phyloP scores from a whole-genome alignment of 2,113 vertebrate genomes.

The Genyomyrus donnyi region DNA sequence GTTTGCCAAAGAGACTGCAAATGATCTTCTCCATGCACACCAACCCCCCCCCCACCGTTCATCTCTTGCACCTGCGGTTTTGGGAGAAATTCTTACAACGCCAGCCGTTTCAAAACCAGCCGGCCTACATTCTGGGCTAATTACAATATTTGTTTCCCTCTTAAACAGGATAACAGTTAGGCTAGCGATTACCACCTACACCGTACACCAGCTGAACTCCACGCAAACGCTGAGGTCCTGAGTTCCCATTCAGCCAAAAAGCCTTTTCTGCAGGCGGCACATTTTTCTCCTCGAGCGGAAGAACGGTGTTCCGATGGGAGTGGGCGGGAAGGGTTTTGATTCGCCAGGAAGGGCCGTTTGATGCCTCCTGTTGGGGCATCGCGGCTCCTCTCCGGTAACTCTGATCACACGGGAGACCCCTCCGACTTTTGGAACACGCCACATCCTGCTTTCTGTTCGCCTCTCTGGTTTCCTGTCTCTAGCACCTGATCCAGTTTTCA shows the following conservation, averaged over 20 bases:
- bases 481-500: not conserved
- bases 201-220: not conserved
- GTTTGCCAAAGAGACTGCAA: not conserved
- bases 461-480: not conserved
- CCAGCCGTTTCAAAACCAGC: not conserved
- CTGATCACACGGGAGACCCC: not conserved
- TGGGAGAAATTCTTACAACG: not conserved
- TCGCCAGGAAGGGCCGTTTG: not conserved
- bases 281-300: not conserved
- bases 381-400: too few species aligned
- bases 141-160: slow-evolving; percentile 2
- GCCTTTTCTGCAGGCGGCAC: not conserved
- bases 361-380: not conserved
- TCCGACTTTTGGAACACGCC: not conserved
- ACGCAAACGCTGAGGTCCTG: not conserved
- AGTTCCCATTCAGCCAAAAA: not conserved
- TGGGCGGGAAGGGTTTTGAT: not conserved
- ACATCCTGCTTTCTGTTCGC: not conserved
- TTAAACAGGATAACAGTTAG: not conserved
- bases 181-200: not conserved
- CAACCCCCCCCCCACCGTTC: not conserved
- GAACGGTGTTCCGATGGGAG: not conserved
- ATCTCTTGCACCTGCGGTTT: not conserved
- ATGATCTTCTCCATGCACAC: not conserved
- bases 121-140: slow-evolving; percentile 1